A percentile compares a stretch with the other conserved stretches of the same genome.
phyloP scores from a whole-genome alignment of 2,888 invertebrate species.

The Papilio gigon region DNA sequence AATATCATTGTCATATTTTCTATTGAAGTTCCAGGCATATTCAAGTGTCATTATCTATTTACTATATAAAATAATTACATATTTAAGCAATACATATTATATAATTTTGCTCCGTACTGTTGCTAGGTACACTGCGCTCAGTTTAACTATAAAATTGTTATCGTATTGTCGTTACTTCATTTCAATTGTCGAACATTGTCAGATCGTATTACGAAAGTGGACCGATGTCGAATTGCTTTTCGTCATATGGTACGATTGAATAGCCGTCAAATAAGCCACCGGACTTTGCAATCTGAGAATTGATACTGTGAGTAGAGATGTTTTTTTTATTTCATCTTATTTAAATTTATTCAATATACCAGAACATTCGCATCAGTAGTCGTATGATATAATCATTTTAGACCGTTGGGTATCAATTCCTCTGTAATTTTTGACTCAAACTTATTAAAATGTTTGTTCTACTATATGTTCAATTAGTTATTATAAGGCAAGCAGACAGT shows the following conservation, averaged over 20 bases:
- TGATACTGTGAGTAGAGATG: neutral
- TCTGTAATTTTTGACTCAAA: too few species aligned
- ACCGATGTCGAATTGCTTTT: constrained; percentile 74
- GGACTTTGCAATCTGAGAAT: constrained; percentile 6
- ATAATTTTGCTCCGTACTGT: too few species aligned
- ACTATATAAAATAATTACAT: too few species aligned
- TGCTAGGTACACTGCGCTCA: neutral
- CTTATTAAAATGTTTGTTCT: neutral
- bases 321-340: neutral
- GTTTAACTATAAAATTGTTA: constrained; percentile 51
- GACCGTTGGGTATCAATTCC: too few species aligned
- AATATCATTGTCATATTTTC: too few species aligned
- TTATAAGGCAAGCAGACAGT: too few species aligned
- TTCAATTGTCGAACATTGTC: constrained; percentile 75
- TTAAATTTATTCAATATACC: constrained; percentile 2
- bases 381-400: too few species aligned
- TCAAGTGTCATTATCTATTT: too few species aligned
- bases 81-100: too few species aligned
- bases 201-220: constrained; percentile 72
- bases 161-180: constrained; percentile 67
- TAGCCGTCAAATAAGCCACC: constrained; percentile 46
- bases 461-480: too few species aligned
- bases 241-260: constrained; percentile 66
- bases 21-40: too few species aligned
- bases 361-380: too few species aligned